Evolutionary conservation across 2,113 vertebrate genomes (phyloP), one percentile per base, ranked within the genome.

Genomic region (Leiothrix lutea): DNA sequence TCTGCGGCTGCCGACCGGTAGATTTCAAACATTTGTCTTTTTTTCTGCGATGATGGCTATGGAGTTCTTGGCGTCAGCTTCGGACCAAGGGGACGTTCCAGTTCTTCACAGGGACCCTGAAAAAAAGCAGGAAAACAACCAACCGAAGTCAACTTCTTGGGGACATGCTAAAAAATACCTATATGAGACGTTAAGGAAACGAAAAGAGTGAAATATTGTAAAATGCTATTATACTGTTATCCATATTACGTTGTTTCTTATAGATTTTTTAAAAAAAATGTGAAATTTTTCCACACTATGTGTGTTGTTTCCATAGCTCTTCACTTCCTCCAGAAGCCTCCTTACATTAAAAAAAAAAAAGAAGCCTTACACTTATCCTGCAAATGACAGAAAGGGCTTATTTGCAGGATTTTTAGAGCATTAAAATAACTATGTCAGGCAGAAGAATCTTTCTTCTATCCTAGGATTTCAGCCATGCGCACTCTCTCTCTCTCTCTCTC

Each of bases 241-340:
- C 99, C 99, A 99, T 99, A 99, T 99, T 99, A 99, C 98, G 98
- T 99, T 99, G 99, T 99, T 99, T 99, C 99, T 99, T 99, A 99
- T 99, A 99, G 99, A 99, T 99, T 99, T 99, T 99, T 99, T 99
- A 98, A 98, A 99, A 99, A 99, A 98, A 99, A 99, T 99, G 99
- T 99, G 98, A 99, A 99, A 99, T 98, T 99, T 99, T 98, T 99
- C 98, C 99, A 99, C 99, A 99, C 98, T 99, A 98, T 99, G 99
- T 99, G 99, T 99, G 98, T 98, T 98, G 98, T 99, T 98, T 98
- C 98, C 99, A 99, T 99, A 98, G 98, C 98, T 98, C 98, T 98
- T 98, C 98, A 98, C 98, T 99, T 98, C 98, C 97, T 98, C 98
- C 98, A 98, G 98, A 97, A 99, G 98, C 98, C 98, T 99, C 98